Evolutionary conservation across 1,140 invertebrate genomes (phyloP).

Genomic region (Drosophila pectinifera): DNA sequence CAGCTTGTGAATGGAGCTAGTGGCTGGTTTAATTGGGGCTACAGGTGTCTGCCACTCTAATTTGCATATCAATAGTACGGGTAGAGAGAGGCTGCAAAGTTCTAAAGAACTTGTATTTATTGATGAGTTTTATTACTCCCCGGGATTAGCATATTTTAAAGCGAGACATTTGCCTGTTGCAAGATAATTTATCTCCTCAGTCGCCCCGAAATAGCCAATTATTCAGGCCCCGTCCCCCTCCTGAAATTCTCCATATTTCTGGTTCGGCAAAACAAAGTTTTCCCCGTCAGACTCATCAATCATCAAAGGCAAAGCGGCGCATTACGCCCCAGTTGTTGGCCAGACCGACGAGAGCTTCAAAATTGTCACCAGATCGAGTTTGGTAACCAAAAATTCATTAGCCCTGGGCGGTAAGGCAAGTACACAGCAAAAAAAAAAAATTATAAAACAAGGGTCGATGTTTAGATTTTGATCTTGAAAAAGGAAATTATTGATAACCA

Average conservation of each 20-base stretch:
- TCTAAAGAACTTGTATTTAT: background rate
- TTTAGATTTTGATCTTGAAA: too few species aligned
- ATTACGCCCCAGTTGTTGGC: conserved; percentile 19
- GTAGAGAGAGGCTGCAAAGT: background rate
- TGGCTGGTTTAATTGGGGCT: conserved; percentile 37
- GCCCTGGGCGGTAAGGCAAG: conserved; percentile 3
- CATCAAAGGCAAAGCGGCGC: conserved; percentile 43
- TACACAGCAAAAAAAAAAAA: background rate
- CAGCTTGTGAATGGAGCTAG: conserved; percentile 46
- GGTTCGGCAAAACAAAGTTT: conserved; percentile 15
- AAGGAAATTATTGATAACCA: background rate
- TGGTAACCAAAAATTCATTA: conserved; percentile 47
- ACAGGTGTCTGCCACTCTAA: conserved; percentile 4
- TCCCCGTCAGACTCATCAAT: conserved; percentile 52
- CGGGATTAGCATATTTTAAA: conserved; percentile 16
- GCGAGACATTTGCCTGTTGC: background rate
- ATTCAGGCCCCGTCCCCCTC: conserved; percentile 5
- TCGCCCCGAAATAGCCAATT: conserved; percentile 3
- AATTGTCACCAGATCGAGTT: conserved; percentile 46
- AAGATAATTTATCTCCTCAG: conserved; percentile 6
- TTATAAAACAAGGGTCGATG: rapidly evolving
- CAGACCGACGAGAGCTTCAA: conserved; percentile 24
- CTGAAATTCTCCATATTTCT: conserved; percentile 18
- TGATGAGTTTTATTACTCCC: background rate
- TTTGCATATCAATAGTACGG: conserved; percentile 15